A percentile compares a stretch with the other conserved stretches of the same genome.
Evolutionary conservation across 2,113 vertebrate species (phyloP).

Genomic region (Corythaeola cristata): DNA sequence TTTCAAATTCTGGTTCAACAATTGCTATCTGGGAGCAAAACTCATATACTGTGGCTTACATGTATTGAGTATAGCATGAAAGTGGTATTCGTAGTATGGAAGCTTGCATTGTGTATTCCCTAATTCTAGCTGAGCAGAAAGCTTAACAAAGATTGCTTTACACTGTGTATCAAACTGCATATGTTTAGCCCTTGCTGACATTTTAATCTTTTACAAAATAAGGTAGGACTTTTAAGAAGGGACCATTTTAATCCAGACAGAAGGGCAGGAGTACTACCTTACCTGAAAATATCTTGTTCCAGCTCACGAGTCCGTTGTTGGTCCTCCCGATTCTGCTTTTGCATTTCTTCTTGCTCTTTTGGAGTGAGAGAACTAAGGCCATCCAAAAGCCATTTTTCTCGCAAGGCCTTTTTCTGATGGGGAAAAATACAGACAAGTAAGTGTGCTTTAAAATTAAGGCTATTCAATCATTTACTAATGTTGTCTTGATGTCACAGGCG

Average conservation of each 20-base stretch:
- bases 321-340: constrained; percentile 84
- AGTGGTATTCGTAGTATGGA: not conserved
- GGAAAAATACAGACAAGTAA: not conserved
- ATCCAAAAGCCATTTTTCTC: constrained; percentile 96
- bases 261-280: not conserved
- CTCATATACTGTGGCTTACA: not conserved
- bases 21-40: not conserved
- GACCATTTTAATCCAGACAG: not conserved
- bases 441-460: not conserved
- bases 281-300: constrained; percentile 89
- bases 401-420: constrained; percentile 88
- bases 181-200: not conserved
- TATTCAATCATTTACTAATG: not conserved
- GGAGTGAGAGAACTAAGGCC: constrained; percentile 84
- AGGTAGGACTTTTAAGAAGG: not conserved
- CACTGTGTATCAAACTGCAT: not conserved
- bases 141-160: not conserved
- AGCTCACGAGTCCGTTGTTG: constrained; percentile 82
- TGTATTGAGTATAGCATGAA: not conserved
- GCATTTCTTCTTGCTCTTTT: constrained; percentile 89
- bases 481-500: not conserved
- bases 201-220: not conserved
- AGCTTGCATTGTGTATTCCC: not conserved
- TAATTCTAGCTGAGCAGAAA: not conserved
- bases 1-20: not conserved